Base-by-base conservation (phyloP, 2,888 invertebrate genomes). In the Pediacus dermestoides region DNA sequence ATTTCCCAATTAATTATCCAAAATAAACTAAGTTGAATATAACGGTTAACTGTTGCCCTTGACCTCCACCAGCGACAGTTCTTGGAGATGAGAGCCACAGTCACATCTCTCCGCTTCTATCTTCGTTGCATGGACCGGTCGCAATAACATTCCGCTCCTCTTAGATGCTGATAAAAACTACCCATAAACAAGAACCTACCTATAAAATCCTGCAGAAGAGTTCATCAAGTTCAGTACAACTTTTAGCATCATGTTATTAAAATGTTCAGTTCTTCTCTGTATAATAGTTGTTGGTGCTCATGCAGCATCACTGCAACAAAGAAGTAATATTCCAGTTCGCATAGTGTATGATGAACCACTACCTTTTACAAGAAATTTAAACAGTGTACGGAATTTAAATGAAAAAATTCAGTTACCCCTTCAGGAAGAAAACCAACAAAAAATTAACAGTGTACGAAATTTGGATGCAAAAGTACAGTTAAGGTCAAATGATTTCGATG, bases 131-230 rank as follows among this genome's bases (percentile, higher is more conserved):
- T 18, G 6, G n/a, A 41, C 44, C 41, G 37, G 34, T 44, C 32
- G 34, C 14, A 34, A 37, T 36, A 13, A 39, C 30, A 12, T 18
- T 41, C 41, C 37, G 37, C 37, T 44, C 34, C 30, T 30, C 26
- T 37, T 31, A 27, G 31, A 45, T 41, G 34, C 26, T 39, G 44
- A 37, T 36, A 37, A 40, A 44, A 41, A 37, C 37, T 34, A 44
- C 34, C 16, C n/a, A 36, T 44, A 41, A 44, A 44, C 21, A 18
- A 18, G 21, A 7, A 18, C 21, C n/a, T 45, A 36, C 46, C 48
- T 67, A 67, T 67, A 67, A 67, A 67, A 64, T 60, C 63, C 50
- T 50, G 46, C 33, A 37, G 45, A 56, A 57, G 62, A 61, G 64
- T 64, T 66, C 63, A 66, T 60, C 60, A 64, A 58, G 64, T 60